Percentiles rank a stretch among this genome's conserved stretches.
Conservation (phyloP, 2,888 invertebrate genomes). For the Aspidiotus destructor region DNA sequence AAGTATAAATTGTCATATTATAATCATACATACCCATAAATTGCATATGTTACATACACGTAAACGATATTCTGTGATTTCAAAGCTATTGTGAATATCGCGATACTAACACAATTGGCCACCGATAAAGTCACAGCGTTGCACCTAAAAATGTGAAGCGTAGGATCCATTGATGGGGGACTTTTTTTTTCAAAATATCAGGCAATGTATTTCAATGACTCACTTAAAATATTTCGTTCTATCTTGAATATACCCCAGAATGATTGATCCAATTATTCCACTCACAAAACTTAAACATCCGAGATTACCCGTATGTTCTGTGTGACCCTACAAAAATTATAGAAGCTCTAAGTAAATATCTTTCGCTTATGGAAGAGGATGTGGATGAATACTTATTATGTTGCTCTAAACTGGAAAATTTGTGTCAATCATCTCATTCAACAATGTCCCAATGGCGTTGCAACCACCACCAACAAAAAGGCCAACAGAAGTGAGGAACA, state of each 20-base stretch:
- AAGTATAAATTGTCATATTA: too few relatives aligned
- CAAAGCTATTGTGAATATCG: background rate
- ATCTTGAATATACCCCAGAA: too few relatives aligned
- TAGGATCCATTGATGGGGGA: background rate
- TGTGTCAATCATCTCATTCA: too few relatives aligned
- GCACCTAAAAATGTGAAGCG: background rate
- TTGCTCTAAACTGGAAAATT: too few relatives aligned
- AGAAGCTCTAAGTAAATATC: background rate
- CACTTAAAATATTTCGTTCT: too few relatives aligned
- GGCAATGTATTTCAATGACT: background rate
- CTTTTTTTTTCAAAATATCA: too few relatives aligned
- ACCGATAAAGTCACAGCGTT: background rate
- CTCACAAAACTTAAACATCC: conserved; percentile 83
- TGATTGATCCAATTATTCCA: too few relatives aligned
- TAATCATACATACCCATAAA: conserved; percentile 7
- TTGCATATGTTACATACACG: background rate
- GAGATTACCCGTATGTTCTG: conserved; percentile 76
- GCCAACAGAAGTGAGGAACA: too few relatives aligned
- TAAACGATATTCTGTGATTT: conserved; percentile 12
- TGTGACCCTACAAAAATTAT: conserved; percentile 48
- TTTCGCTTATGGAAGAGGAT: conserved; percentile 5
- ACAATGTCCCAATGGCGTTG: too few relatives aligned
- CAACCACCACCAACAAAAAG: too few relatives aligned
- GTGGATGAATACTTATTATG: background rate
- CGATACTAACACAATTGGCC: background rate